A percentile compares a stretch with the other conserved stretches of the same genome.
These are phyloP conservation scores for Lottia gigantea DNA, from an alignment of 2,888 invertebrate genomes.

Conservation along the genomic window DNA sequence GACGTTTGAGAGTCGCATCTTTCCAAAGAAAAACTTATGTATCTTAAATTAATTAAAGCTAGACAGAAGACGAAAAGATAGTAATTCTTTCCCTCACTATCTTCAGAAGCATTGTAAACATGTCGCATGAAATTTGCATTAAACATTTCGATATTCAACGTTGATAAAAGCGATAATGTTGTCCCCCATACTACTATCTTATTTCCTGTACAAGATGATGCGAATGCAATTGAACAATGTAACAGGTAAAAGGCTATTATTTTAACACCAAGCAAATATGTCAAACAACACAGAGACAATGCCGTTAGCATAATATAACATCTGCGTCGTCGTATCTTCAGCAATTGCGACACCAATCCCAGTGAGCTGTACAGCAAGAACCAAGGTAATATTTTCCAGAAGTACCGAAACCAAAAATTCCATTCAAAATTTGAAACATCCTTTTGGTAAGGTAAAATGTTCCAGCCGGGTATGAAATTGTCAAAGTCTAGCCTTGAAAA, in stretches of 20 bases:
- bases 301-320: slow-evolving; percentile 21
- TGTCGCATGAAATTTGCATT: slow-evolving; percentile 36
- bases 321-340: background rate
- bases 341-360: slow-evolving; percentile 16
- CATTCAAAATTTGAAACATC: slow-evolving; percentile 81
- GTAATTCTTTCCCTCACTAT: slow-evolving; percentile 37
- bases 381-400: slow-evolving; percentile 73
- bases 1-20: slow-evolving; percentile 14
- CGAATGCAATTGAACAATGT: slow-evolving; percentile 39
- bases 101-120: slow-evolving; percentile 27
- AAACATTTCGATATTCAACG: slow-evolving; percentile 45
- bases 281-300: slow-evolving; percentile 35
- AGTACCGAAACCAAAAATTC: slow-evolving; percentile 75
- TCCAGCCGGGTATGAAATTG: background rate
- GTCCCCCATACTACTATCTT: slow-evolving; percentile 40
- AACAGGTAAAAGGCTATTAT: slow-evolving; percentile 36
- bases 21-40: slow-evolving; percentile 81
- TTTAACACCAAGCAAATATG: slow-evolving; percentile 39
- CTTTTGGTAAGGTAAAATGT: slow-evolving; percentile 44
- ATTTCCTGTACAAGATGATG: slow-evolving; percentile 30
- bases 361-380: slow-evolving; percentile 65
- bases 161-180: slow-evolving; percentile 42
- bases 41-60: slow-evolving; percentile 72
- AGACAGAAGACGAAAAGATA: slow-evolving; percentile 74
- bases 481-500: background rate